Evolutionary conservation across 2,113 vertebrate genomes (phyloP), one percentile per base, ranked within the genome.

Genomic region (Anolis carolinensis): DNA sequence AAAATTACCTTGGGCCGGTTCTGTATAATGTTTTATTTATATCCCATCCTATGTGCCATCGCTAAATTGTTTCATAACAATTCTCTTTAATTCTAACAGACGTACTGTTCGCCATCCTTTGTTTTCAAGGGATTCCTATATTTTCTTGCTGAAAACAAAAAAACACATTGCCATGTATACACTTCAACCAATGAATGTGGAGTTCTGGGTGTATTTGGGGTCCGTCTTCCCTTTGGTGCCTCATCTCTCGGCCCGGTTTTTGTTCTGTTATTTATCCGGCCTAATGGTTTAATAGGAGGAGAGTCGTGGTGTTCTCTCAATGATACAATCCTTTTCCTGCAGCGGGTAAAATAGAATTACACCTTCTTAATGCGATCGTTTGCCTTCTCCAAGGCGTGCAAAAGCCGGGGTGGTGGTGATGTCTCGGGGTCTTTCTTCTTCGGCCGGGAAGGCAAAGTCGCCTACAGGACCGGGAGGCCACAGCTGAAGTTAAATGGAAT

Each of bases 181-280:
- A n/a, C 39, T 44, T 44, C 39, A 44, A 44, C 39, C 39, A 44
- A 44, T 44, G 39, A 44, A 44, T 44, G 39, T 44, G 39, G 39
- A 5, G 39, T 44, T 44, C 5, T n/a, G 30, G 7, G n/a, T 32
- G 67, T 6, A 27, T 55, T 52, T 71, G 68, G 67, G 21, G 25
- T 52, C 55, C 14, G 16, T 3, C 14, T 59, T 13, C 30, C 55
- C 25, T 25, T 67, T 52, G 13, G 16, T 76, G 84, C 32, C 83
- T 32, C 48, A 0, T 5, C 0, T 23, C n/a, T 20, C 5, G 8
- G 70, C 52, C 67, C 32, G 1, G 20, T 77, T 39, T 0, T 0
- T 21, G 2, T 44, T n/a, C 0, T 9, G 52, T 71, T 7, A 73
- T 39, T 39, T 20, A 0, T 10, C 63, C 55, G 0, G 0, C 50